Evolutionary conservation across 2,797 vertebrate species (phyloP).

Genomic region (Hybognathus amarus): DNA sequence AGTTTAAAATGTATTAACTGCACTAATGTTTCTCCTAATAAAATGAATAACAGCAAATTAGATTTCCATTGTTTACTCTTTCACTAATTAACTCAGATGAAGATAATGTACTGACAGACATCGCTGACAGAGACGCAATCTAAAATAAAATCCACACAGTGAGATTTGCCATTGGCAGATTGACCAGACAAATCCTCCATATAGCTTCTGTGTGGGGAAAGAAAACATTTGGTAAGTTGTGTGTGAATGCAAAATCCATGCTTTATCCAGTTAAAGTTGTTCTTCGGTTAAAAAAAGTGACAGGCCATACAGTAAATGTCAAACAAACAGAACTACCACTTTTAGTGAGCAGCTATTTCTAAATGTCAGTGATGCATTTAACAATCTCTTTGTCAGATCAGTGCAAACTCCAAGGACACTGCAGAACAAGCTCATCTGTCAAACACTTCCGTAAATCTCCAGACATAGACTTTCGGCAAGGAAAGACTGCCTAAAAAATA

Average conservation of each 20-base stretch:
- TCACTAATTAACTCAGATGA: slow-evolving; percentile 1
- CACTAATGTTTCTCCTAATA: background rate
- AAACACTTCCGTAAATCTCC: slow-evolving; percentile 46
- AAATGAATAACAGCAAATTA: background rate
- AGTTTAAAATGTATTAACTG: background rate
- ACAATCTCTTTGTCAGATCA: slow-evolving; percentile 14
- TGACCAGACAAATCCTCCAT: background rate
- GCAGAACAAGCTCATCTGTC: slow-evolving; percentile 11
- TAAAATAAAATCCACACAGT: slow-evolving; percentile 17
- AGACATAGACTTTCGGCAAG: slow-evolving; percentile 15
- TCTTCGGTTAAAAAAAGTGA: background rate
- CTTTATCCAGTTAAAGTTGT: background rate
- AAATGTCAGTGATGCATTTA: slow-evolving; percentile 31
- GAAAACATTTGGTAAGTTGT: slow-evolving; percentile 7
- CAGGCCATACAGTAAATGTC: slow-evolving; percentile 3
- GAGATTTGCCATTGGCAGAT: slow-evolving; percentile 29
- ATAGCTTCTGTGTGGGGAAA: background rate
- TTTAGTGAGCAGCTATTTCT: background rate
- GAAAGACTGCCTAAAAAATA: slow-evolving; percentile 27
- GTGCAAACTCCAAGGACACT: slow-evolving; percentile 33
- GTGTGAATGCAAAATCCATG: background rate
- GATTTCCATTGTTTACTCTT: slow-evolving; percentile 1
- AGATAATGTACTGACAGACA: slow-evolving; percentile 17
- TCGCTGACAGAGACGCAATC: background rate
- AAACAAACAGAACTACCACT: slow-evolving; percentile 5